A percentile compares a stretch with the other conserved stretches of the same genome.
Evolutionary conservation across 2,113 vertebrate species (phyloP).

Genomic region (Sardina pilchardus): DNA sequence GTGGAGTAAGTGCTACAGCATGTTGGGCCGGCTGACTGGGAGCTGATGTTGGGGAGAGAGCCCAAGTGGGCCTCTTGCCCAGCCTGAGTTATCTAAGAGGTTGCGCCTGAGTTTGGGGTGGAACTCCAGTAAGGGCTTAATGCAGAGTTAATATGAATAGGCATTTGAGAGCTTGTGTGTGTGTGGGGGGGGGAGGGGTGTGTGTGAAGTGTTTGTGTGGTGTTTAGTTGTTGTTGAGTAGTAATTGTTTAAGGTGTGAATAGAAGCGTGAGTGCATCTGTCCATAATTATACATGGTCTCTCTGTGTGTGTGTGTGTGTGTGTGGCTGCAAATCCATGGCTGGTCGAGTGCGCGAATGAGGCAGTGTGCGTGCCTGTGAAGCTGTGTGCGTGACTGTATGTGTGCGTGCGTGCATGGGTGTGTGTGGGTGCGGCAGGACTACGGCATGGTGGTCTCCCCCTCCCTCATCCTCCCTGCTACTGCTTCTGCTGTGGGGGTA

Average conservation of each 20-base stretch:
- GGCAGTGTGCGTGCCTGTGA: conserved; percentile 12
- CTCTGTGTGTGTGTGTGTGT: conserved; percentile 22
- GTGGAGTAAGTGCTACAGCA: background rate
- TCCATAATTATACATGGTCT: background rate
- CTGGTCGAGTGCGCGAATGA: conserved; percentile 5
- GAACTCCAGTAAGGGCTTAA: background rate
- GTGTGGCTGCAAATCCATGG: background rate
- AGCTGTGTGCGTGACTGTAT: conserved; percentile 2
- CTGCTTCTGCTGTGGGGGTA: conserved; percentile 21
- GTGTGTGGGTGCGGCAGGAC: conserved; percentile 71
- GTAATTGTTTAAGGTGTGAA: background rate
- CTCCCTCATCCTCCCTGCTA: conserved; percentile 23
- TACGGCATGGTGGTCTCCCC: conserved; percentile 60
- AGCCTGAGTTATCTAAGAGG: background rate
- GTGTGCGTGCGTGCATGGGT: conserved; percentile 43
- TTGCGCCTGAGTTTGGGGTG: background rate
- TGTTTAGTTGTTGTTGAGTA: background rate
- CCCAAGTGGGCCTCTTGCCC: background rate
- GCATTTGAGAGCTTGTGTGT: background rate
- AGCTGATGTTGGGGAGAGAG: background rate
- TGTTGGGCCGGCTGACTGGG: background rate
- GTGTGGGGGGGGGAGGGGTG: background rate
- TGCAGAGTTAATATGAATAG: background rate
- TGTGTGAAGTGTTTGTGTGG: background rate
- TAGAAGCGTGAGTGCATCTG: background rate